Percentiles rank a stretch among this genome's conserved stretches.
These are phyloP conservation scores for Odiellus spinosus DNA, from an alignment of 2,888 invertebrate species.

Conservation along the genomic window DNA sequence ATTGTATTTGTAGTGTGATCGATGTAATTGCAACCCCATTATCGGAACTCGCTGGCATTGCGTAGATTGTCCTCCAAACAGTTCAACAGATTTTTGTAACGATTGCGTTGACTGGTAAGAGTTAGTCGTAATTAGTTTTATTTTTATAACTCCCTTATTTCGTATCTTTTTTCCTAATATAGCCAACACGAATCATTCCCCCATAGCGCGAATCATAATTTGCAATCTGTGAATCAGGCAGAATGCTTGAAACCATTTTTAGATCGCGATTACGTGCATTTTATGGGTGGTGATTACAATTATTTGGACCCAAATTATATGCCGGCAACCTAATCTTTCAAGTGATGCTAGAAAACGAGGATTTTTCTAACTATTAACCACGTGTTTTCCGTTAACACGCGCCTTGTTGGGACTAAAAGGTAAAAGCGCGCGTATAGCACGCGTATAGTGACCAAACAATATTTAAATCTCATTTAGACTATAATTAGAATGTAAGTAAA, in stretches of 20 bases:
- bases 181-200: slow-evolving; percentile 9
- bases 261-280: slow-evolving; percentile 8
- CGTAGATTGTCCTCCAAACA: slow-evolving; percentile 38
- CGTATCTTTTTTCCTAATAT: too few relatives aligned
- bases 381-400: too few relatives aligned
- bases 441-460: too few relatives aligned
- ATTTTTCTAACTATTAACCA: too few relatives aligned
- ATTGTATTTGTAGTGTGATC: slow-evolving; percentile 39
- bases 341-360: too few relatives aligned
- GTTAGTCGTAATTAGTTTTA: too few relatives aligned
- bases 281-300: slow-evolving; percentile 24
- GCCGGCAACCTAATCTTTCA: slow-evolving; percentile 25
- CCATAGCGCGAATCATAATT: slow-evolving; percentile 8
- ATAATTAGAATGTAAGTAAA: too few relatives aligned
- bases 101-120: slow-evolving; percentile 37
- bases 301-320: slow-evolving; percentile 33
- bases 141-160: too few relatives aligned
- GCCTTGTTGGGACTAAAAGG: too few relatives aligned
- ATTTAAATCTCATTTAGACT: too few relatives aligned
- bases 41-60: slow-evolving; percentile 53
- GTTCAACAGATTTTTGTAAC: slow-evolving; percentile 43
- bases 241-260: neutral
- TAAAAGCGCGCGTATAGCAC: too few relatives aligned
- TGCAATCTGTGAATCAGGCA: slow-evolving; percentile 7
- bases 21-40: slow-evolving; percentile 46